Evolutionary conservation across 1,140 invertebrate species (phyloP).

Genomic region (Neoseiulus cucumeris): DNA sequence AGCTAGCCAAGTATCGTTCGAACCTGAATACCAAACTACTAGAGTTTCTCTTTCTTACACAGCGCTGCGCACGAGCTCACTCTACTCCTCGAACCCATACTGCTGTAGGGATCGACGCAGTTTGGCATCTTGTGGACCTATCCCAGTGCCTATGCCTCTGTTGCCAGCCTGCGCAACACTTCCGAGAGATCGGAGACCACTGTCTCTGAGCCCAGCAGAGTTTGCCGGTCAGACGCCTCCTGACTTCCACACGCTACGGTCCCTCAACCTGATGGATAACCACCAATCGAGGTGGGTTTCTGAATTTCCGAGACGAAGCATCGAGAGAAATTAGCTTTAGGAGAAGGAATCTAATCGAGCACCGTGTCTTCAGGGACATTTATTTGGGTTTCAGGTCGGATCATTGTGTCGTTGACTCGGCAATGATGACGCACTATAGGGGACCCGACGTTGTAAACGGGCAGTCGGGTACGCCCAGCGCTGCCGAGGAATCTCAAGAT

Average conservation of each 20-base stretch:
- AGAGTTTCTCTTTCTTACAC: background rate
- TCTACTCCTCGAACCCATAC: background rate
- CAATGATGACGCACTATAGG: background rate
- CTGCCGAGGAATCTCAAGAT: background rate
- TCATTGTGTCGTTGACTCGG: background rate
- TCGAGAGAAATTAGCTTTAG: background rate
- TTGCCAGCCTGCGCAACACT: background rate
- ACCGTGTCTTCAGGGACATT: background rate
- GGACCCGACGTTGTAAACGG: background rate
- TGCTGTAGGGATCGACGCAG: conserved; percentile 6
- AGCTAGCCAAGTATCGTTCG: too few relatives aligned
- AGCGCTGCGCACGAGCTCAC: conserved; percentile 1
- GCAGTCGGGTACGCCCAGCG: background rate
- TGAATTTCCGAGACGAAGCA: background rate
- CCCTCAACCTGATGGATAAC: conserved; percentile 5
- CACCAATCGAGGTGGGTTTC: background rate
- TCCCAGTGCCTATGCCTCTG: background rate
- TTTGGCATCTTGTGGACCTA: conserved; percentile 4
- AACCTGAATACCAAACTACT: too few relatives aligned
- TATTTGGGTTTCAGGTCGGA: conserved; percentile 1
- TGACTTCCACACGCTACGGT: background rate
- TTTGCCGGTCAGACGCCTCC: background rate
- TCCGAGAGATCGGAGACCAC: background rate
- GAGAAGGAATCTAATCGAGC: background rate
- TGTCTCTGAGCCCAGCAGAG: background rate